Conservation (phyloP, 2,888 invertebrate genomes). For the Hirtodrosophila trivittata region DNA sequence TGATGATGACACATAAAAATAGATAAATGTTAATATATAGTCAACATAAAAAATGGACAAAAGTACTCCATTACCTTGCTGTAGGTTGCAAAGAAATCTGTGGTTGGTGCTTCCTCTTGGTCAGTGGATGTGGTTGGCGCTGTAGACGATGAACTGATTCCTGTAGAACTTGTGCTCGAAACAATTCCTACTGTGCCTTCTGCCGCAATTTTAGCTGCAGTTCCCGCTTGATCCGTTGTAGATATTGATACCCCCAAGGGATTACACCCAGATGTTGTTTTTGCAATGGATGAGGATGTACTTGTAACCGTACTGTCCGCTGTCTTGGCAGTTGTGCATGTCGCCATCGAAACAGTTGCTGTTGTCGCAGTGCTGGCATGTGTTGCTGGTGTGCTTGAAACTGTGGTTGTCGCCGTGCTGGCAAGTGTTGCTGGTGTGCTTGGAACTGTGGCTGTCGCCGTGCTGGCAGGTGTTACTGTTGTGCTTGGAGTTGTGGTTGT, state of each 20-base stretch:
- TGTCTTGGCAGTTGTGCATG: not conserved
- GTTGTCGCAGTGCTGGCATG: not conserved
- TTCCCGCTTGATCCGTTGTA: not conserved
- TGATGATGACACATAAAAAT: constrained; percentile 13
- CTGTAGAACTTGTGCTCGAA: not conserved
- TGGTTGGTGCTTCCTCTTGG: not conserved
- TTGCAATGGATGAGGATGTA: not conserved
- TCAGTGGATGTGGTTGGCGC: not conserved
- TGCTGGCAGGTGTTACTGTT: not conserved
- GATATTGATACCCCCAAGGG: not conserved
- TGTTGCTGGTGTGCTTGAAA: not conserved
- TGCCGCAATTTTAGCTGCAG: not conserved
- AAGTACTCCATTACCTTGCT: constrained; percentile 47
- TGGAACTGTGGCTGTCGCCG: not conserved
- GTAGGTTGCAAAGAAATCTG: constrained; percentile 24
- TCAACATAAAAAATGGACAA: not conserved
- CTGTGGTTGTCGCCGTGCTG: not conserved
- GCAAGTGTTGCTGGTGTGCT: not conserved
- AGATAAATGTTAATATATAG: not conserved
- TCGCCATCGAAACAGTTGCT: not conserved
- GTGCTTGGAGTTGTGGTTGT: not conserved
- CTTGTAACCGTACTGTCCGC: not conserved
- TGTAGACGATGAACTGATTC: not conserved
- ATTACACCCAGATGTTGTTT: not conserved
- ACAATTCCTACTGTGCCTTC: not conserved